phyloP scores from a whole-genome alignment of 2,797 vertebrate species.

The Syncerus caffer region DNA sequence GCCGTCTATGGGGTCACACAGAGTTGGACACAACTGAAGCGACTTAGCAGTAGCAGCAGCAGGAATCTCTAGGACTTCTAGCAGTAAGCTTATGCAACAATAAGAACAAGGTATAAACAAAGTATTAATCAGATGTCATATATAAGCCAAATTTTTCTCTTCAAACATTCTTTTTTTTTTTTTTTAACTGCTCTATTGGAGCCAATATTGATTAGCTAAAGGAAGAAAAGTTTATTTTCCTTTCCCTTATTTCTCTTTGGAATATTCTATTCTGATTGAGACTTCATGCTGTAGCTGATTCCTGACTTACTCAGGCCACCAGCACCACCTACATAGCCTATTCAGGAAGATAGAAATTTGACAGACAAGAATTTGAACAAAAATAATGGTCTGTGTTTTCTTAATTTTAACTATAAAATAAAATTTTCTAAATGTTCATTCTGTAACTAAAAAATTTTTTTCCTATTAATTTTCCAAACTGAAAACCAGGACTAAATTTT shows the following conservation, averaged over 20 bases:
- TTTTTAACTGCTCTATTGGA: neutral
- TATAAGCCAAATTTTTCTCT: neutral
- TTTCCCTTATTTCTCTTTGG: neutral
- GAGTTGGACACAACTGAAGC: neutral
- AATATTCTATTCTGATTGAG: neutral
- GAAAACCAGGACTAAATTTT: neutral
- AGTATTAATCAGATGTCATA: neutral
- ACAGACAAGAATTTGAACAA: neutral
- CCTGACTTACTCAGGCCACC: neutral
- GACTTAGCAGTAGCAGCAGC: neutral
- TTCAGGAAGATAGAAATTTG: neutral
- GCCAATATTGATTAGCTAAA: neutral
- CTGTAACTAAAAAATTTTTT: neutral
- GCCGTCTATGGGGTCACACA: neutral
- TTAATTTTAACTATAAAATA: neutral
- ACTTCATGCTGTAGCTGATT: neutral
- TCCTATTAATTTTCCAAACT: neutral
- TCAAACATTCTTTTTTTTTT: neutral
- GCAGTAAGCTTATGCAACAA: neutral
- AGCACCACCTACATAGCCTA: neutral
- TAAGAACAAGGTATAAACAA: neutral
- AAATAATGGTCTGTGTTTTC: neutral
- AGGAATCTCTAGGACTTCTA: neutral
- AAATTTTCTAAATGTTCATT: neutral
- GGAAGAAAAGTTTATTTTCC: neutral